Conservation (phyloP, 30 jellyfish, hydroid and myxozoan genomes). For the Pseudorhiza aurosa region DNA sequence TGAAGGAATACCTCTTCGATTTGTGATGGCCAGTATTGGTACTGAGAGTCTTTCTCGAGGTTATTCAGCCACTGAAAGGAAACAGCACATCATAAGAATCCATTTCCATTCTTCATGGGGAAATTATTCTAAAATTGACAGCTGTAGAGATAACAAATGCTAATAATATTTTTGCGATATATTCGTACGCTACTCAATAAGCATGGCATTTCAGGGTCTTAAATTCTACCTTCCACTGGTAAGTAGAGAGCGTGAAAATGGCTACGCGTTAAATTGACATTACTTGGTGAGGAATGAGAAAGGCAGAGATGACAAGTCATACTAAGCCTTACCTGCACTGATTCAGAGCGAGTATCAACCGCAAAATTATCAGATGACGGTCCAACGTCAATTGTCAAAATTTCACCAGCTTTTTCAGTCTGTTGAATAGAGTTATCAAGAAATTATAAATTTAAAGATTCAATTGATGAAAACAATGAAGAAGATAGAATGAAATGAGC, state of each 20-base stretch:
- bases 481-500: not conserved
- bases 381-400: conserved; percentile 63
- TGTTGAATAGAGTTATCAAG: not conserved
- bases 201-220: too few species aligned
- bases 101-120: too few species aligned
- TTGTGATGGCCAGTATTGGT: conserved; percentile 89
- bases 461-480: not conserved
- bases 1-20: conserved; percentile 82
- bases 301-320: not conserved
- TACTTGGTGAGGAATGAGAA: not conserved
- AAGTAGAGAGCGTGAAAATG: too few species aligned
- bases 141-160: too few species aligned
- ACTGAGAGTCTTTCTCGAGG: conserved; percentile 89
- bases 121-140: too few species aligned
- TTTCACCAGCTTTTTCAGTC: conserved; percentile 65
- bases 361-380: conserved; percentile 68
- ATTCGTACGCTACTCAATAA: too few species aligned
- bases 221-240: not conserved
- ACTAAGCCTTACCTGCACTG: conserved; percentile 72
- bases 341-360: conserved; percentile 84
- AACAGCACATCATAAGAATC: too few species aligned
- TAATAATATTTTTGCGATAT: too few species aligned
- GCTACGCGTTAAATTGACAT: too few species aligned
- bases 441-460: not conserved
- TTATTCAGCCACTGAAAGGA: conserved; percentile 86